phyloP scores from a whole-genome alignment of 2,113 vertebrate genomes.

The Vireo altiloquus region DNA sequence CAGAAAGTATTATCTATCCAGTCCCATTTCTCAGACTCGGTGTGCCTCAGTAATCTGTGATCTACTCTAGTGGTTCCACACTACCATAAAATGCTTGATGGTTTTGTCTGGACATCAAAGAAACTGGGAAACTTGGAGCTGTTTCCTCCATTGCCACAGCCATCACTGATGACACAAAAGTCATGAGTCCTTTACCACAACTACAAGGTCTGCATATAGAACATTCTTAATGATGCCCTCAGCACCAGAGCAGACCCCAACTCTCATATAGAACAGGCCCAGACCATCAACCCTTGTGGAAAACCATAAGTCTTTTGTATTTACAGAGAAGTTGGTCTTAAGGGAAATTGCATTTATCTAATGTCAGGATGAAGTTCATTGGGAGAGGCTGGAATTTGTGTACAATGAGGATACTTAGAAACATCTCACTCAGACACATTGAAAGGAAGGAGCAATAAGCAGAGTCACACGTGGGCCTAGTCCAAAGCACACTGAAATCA shows the following conservation, averaged over 20 bases:
- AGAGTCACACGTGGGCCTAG: not conserved
- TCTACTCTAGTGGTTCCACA: not conserved
- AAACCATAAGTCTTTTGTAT: not conserved
- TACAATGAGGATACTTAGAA: not conserved
- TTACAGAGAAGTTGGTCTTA: not conserved
- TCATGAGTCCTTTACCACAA: not conserved
- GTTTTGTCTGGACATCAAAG: not conserved
- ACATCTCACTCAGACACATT: not conserved
- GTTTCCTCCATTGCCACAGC: not conserved
- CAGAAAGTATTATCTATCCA: not conserved
- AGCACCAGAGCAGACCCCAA: accelerated
- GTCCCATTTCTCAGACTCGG: not conserved
- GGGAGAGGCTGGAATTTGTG: not conserved
- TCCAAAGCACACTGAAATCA: not conserved
- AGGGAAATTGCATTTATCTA: not conserved
- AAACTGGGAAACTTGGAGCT: not conserved
- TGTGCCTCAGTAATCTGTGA: not conserved
- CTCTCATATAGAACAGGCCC: not conserved
- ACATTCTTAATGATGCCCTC: not conserved
- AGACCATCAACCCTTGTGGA: not conserved
- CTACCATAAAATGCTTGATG: not conserved
- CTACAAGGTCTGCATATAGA: accelerated
- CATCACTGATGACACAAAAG: not conserved
- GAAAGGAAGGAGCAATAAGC: not conserved
- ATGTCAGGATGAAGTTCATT: accelerated